phyloP scores from a whole-genome alignment of 30 jellyfish, hydroid and myxozoan species.

The Turritopsis dohrnii region DNA sequence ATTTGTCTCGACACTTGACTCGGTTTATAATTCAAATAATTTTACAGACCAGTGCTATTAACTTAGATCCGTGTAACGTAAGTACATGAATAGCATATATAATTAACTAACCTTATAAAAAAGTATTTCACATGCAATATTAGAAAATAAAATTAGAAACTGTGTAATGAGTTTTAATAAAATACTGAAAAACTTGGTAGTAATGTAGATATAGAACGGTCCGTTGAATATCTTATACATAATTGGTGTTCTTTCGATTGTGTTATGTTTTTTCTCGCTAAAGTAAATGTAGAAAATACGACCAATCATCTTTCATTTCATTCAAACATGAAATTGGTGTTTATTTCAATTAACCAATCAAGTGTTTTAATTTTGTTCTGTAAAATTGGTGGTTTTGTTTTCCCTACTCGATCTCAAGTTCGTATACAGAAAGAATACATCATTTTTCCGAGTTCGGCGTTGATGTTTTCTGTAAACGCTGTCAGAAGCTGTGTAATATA shows the following conservation, averaged over 20 bases:
- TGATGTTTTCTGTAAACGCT: slow-evolving; percentile 28
- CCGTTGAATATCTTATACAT: neutral
- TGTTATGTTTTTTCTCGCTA: neutral
- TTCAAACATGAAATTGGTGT: neutral
- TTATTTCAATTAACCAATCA: neutral
- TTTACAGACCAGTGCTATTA: neutral
- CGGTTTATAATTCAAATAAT: neutral
- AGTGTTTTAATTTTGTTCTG: neutral
- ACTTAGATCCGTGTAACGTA: no score
- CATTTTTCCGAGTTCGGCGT: slow-evolving; percentile 25
- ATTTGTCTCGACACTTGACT: neutral
- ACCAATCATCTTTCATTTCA: neutral
- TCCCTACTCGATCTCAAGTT: neutral
- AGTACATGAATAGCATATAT: no score
- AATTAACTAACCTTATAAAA: no score
- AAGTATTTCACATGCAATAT: no score
- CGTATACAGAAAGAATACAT: slow-evolving; percentile 29
- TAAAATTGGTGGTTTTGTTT: neutral
- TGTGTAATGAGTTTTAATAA: no score
- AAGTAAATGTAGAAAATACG: neutral
- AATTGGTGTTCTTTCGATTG: neutral
- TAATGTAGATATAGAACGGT: no score
- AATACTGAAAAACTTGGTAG: no score
- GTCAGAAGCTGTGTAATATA: slow-evolving; percentile 25
- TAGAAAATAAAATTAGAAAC: no score